Evolutionary conservation across 2,797 vertebrate species (phyloP).

Genomic region (Sciurus vulgaris): DNA sequence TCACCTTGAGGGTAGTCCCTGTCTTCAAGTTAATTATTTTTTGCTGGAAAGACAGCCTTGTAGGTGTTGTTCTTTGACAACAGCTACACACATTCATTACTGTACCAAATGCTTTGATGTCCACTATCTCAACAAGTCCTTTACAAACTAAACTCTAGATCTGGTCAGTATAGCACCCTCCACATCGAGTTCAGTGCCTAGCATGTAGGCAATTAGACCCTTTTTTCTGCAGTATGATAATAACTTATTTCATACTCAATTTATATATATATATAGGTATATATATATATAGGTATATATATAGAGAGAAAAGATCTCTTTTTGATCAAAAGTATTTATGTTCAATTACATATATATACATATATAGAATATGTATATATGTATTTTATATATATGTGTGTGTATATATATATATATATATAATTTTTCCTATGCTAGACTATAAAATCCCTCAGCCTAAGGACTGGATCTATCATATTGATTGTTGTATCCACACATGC

Average conservation of each 20-base stretch:
- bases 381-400: not conserved
- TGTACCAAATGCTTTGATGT: not conserved
- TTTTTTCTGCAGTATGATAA: not conserved
- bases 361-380: not conserved
- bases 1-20: not conserved
- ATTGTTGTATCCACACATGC: not conserved
- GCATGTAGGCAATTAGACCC: not conserved
- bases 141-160: not conserved
- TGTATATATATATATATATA: not conserved
- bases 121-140: not conserved
- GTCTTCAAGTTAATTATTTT: slow-evolving; percentile 7
- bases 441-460: not conserved
- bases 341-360: not conserved
- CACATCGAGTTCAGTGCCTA: not conserved
- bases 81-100: not conserved
- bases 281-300: not conserved
- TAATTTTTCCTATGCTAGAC: not conserved
- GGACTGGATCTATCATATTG: not conserved
- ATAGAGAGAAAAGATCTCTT: no score
- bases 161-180: not conserved
- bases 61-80: not conserved
- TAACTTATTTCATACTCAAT: not conserved
- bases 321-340: no score
- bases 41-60: not conserved
- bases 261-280: not conserved